phyloP scores from a whole-genome alignment of 1,140 invertebrate species.

The Microplitis demolitor region DNA sequence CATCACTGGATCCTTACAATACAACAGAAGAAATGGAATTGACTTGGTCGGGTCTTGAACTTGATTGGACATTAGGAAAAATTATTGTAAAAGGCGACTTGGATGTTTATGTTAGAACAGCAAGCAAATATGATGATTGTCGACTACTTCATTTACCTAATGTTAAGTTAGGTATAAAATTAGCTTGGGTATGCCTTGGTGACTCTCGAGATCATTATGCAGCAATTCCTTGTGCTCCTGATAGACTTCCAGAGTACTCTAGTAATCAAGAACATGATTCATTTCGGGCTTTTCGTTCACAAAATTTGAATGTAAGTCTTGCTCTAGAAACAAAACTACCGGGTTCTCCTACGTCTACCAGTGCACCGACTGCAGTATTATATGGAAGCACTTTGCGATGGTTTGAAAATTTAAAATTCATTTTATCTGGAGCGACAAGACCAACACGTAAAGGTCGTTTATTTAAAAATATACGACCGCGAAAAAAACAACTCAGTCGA shows the following conservation, averaged over 20 bases:
- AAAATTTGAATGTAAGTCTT: slow-evolving; percentile 88
- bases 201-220: slow-evolving; percentile 95
- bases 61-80: slow-evolving; percentile 95
- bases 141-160: slow-evolving; percentile 89
- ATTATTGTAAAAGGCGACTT: slow-evolving; percentile 63
- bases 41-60: slow-evolving; percentile 87
- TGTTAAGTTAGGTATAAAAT: slow-evolving; percentile 81
- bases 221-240: slow-evolving; percentile 95
- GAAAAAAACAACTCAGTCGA: slow-evolving; percentile 89
- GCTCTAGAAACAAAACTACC: slow-evolving; percentile 84
- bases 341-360: slow-evolving; percentile 65
- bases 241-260: slow-evolving; percentile 96
- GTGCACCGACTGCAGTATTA: slow-evolving; percentile 79
- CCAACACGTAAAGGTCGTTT: slow-evolving; percentile 88
- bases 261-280: slow-evolving; percentile 91
- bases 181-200: slow-evolving; percentile 90
- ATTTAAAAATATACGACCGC: slow-evolving; percentile 82
- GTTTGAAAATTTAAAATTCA: slow-evolving; percentile 95
- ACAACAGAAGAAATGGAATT: slow-evolving; percentile 99
- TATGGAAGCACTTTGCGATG: slow-evolving; percentile 92
- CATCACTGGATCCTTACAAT: slow-evolving; percentile 96
- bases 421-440: slow-evolving; percentile 92
- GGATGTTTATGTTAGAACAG: slow-evolving; percentile 89
- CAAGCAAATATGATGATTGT: slow-evolving; percentile 98
- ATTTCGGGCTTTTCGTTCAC: slow-evolving; percentile 90